Conservation (phyloP, 2,113 vertebrate genomes). For the Ciconia stormi region DNA sequence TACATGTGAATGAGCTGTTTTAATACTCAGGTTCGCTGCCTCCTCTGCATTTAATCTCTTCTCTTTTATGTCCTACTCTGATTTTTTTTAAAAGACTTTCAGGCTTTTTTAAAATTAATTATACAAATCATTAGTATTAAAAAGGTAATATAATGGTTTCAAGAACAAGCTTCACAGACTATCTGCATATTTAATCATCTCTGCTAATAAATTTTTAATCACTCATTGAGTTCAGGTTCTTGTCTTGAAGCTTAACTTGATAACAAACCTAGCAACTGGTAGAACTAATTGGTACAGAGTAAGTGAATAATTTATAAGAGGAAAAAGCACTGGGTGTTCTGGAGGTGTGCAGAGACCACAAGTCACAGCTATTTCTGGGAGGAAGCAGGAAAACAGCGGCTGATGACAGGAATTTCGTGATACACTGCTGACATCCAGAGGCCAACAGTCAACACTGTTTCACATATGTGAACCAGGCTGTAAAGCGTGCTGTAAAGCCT, state of each 20-base stretch:
- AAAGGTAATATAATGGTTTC: constrained; percentile 83
- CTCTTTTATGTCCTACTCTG: constrained; percentile 65
- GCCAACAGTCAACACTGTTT: constrained; percentile 65
- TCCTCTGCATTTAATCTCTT: constrained; percentile 69
- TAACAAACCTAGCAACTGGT: constrained; percentile 84
- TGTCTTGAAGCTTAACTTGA: constrained; percentile 84
- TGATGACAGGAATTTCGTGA: constrained; percentile 44
- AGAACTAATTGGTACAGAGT: constrained; percentile 85
- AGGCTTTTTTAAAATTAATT: constrained; percentile 80
- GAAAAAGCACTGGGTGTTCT: constrained; percentile 70
- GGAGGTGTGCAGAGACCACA: constrained; percentile 70
- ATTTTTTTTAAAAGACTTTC: constrained; percentile 73
- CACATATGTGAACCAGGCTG: neutral
- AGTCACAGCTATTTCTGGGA: constrained; percentile 69
- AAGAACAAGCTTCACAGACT: constrained; percentile 82
- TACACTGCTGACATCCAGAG: constrained; percentile 82
- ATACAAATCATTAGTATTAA: constrained; percentile 85
- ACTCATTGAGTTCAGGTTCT: constrained; percentile 80
- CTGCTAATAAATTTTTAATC: constrained; percentile 85
- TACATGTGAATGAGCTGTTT: constrained; percentile 40
- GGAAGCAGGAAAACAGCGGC: constrained; percentile 40
- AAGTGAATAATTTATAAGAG: constrained; percentile 84
- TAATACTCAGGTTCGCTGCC: constrained; percentile 51
- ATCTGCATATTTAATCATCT: constrained; percentile 85
- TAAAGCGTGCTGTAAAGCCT: neutral